Evolutionary conservation across 2,888 invertebrate species (phyloP), one percentile per base, ranked within the genome.

Genomic region (Phalera bucephala): DNA sequence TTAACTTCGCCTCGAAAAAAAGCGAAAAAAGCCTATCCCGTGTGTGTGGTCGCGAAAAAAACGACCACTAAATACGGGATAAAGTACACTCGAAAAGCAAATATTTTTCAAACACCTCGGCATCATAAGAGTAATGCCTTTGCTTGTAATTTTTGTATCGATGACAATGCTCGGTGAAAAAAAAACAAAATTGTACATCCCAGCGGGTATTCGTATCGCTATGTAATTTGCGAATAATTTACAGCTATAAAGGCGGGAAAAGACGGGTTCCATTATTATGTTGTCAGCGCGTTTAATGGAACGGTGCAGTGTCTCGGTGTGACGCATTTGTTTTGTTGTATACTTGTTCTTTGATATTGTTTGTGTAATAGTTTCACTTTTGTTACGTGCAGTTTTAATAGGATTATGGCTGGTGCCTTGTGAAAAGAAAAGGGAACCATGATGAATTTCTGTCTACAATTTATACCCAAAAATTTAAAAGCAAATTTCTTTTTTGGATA

Each of bases 41-140:
- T 40, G 80, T 73, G 83, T 83, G 84, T 83, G 83, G 83, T 83
- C 56, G 75, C 75, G 74, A 76, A 80, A 78, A 77, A 72, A 67
- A 64, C 57, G 58, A 56, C 68, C 63, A 68, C 72, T 72, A 77
- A 76, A 76, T 63, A 66, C 69, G 36, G 61, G 52, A 80, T 78
- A 81, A 80, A 69, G 67, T 66, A 70, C 80, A 85, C 87, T 88
- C 78, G 66, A 57, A 58, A 56, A 81, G 80, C 82, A 88, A 88
- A 88, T 85, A 87, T 88, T 87, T 85, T 83, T 85, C 87, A 89
- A 88, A 88, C 86, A 87, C 81, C 78, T 81, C 63, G 58, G 70
- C 61, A 59, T 39, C 33, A 44, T 45, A 72, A 66, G 74, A 76
- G 80, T 74, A 80, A 80, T 75, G 78, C 27, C 73, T 80, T 83